Evolutionary conservation across 2,888 invertebrate species (phyloP).

Genomic region (Pecten maximus): DNA sequence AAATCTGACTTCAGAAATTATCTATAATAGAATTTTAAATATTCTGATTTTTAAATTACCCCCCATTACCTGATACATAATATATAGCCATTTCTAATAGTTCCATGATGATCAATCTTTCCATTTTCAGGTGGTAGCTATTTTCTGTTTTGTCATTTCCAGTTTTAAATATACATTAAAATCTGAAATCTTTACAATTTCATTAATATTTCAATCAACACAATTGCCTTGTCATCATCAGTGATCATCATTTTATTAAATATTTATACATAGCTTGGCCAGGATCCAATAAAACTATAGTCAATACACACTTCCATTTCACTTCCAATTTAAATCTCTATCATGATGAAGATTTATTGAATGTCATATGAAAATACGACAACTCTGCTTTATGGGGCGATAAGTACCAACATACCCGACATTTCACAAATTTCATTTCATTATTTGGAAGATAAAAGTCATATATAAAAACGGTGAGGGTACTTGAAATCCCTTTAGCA

Average conservation of each 20-base stretch:
- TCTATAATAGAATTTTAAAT: too few species aligned
- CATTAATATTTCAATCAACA: neutral
- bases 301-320: neutral
- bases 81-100: neutral
- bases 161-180: neutral
- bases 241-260: neutral
- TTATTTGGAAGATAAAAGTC: neutral
- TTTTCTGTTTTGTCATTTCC: neutral
- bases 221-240: neutral
- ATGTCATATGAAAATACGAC: neutral
- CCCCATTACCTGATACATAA: neutral
- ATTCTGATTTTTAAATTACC: neutral
- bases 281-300: neutral
- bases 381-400: neutral
- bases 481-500: neutral
- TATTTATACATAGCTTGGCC: neutral
- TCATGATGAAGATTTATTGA: neutral
- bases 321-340: constrained; percentile 14
- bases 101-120: neutral
- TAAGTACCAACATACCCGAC: neutral
- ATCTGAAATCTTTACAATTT: neutral
- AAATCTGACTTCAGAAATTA: too few species aligned
- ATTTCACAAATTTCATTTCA: constrained; percentile 28
- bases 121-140: neutral
- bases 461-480: neutral